Evolutionary conservation across 2,113 vertebrate species (phyloP).

Genomic region (Tachysurus fulvidraco): DNA sequence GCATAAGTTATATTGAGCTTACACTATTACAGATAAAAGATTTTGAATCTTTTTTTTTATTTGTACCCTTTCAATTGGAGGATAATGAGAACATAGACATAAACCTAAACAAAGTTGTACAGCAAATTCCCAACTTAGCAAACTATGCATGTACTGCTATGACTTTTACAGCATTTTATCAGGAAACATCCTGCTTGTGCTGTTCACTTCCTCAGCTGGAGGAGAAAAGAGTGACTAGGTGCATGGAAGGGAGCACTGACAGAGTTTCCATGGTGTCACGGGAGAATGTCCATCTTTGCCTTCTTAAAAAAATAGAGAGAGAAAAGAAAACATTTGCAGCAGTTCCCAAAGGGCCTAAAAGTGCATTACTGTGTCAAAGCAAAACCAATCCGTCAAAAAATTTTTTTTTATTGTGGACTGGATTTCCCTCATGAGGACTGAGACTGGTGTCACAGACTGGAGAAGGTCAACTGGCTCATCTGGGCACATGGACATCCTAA

Average conservation of each 20-base stretch:
- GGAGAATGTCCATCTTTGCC: constrained; percentile 25
- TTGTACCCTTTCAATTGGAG: neutral
- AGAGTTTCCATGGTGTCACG: neutral
- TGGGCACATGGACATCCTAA: neutral
- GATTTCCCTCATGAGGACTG: constrained; percentile 2
- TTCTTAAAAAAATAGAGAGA: constrained; percentile 14
- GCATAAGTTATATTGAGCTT: neutral
- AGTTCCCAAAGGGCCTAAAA: constrained; percentile 51
- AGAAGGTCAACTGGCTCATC: neutral
- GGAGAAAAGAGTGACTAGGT: constrained; percentile 41
- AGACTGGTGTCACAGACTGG: neutral
- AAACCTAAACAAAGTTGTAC: neutral
- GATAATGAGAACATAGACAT: constrained; percentile 7
- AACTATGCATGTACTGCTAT: constrained; percentile 47
- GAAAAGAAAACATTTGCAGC: neutral
- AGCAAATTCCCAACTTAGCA: constrained; percentile 38
- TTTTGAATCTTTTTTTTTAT: neutral
- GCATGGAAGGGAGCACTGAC: constrained; percentile 9
- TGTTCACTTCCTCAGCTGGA: constrained; percentile 25
- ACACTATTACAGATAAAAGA: neutral
- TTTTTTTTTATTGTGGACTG: constrained; percentile 2
- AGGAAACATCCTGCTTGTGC: constrained; percentile 24
- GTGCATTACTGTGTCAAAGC: constrained; percentile 16
- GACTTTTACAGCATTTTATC: constrained; percentile 36
- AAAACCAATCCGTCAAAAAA: constrained; percentile 42